Conservation (phyloP, 2,797 vertebrate genomes). For the Paedocypris micromegethes region DNA sequence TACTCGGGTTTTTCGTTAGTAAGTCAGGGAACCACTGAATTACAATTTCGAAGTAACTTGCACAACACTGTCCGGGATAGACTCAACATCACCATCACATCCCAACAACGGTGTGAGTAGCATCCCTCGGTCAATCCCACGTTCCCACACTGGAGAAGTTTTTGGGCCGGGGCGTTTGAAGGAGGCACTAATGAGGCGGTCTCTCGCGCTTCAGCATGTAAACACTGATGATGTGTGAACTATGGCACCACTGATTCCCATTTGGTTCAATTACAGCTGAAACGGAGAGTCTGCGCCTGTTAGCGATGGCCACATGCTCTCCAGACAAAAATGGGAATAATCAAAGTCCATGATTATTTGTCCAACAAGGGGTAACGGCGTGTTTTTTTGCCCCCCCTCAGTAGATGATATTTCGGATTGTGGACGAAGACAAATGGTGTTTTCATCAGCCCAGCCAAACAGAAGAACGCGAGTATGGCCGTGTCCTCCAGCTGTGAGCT, state of each 20-base stretch:
- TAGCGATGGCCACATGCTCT: slow-evolving; percentile 57
- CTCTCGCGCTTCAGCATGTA: slow-evolving; percentile 64
- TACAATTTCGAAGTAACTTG: too few species aligned
- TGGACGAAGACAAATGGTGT: slow-evolving; percentile 38
- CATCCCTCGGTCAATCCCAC: slow-evolving; percentile 20
- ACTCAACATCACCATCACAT: slow-evolving; percentile 33
- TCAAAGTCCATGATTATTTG: slow-evolving; percentile 74
- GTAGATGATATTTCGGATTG: slow-evolving; percentile 46
- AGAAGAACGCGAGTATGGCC: too few species aligned
- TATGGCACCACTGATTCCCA: slow-evolving; percentile 73
- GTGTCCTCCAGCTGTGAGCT: too few species aligned
- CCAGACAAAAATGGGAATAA: slow-evolving; percentile 70
- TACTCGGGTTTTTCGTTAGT: too few species aligned
- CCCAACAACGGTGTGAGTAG: slow-evolving; percentile 27
- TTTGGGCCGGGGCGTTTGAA: slow-evolving; percentile 54
- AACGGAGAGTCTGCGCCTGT: slow-evolving; percentile 65
- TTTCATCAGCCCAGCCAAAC: slow-evolving; percentile 13
- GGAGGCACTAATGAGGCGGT: slow-evolving; percentile 62
- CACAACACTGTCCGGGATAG: too few species aligned
- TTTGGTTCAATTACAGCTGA: slow-evolving; percentile 78
- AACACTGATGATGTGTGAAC: slow-evolving; percentile 71
- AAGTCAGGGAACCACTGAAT: too few species aligned
- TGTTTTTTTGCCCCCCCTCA: slow-evolving; percentile 49
- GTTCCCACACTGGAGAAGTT: slow-evolving; percentile 13
- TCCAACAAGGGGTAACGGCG: slow-evolving; percentile 56